Conservation (phyloP, 2,113 vertebrate genomes). For the Meriones unguiculatus region DNA sequence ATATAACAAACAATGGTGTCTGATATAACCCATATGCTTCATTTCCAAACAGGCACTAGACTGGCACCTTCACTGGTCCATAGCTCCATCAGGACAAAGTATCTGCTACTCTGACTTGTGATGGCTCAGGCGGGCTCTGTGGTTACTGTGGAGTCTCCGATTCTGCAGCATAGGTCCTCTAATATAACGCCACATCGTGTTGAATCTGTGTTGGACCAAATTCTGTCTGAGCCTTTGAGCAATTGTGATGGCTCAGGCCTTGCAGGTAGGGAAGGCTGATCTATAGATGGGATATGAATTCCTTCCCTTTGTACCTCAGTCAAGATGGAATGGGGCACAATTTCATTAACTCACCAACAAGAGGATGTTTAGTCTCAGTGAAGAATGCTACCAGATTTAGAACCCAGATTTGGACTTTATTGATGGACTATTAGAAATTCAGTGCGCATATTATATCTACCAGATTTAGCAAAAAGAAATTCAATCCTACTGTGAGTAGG, state of each 20-base stretch:
- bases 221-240: not conserved
- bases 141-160: not conserved
- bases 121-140: not conserved
- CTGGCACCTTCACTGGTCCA: not conserved
- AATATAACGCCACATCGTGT: not conserved
- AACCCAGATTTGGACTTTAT: not conserved
- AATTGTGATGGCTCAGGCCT: not conserved
- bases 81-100: not conserved
- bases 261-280: not conserved
- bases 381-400: not conserved
- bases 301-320: not conserved
- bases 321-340: not conserved
- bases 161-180: not conserved
- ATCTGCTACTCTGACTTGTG: not conserved
- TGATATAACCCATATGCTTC: not conserved
- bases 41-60: not conserved
- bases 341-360: not conserved
- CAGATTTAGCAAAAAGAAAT: not conserved
- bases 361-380: not conserved
- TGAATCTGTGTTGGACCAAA: not conserved
- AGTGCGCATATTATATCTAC: not conserved
- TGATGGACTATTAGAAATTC: not conserved
- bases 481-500: not conserved
- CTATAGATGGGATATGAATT: not conserved
- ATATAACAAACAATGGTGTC: not conserved